Conservation (phyloP, 1,140 invertebrate genomes). For the Ylistrum balloti region DNA sequence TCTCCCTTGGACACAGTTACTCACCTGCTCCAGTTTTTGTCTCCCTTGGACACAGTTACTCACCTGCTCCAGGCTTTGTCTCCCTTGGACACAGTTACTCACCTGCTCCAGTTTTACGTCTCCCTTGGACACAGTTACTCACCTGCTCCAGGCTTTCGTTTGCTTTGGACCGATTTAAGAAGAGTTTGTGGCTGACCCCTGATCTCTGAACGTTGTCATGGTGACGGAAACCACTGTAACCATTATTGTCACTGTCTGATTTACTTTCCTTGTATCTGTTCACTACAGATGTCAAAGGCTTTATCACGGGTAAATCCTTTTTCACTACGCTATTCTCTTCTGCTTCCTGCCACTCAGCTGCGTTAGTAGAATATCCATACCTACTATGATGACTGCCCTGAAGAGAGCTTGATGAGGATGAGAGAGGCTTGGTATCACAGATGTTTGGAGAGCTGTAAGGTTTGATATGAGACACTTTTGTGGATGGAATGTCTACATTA, state of each 20-base stretch:
- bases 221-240: background rate
- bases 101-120: background rate
- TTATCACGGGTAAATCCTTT: background rate
- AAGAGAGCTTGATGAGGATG: background rate
- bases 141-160: background rate
- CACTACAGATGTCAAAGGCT: background rate
- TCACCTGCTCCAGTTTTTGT: too few relatives aligned
- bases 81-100: background rate
- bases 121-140: background rate
- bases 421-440: conserved; percentile 50
- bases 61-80: too few relatives aligned
- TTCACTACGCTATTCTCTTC: background rate
- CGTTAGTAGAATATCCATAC: background rate
- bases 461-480: conserved; percentile 49
- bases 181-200: background rate
- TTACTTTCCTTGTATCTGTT: background rate
- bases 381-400: background rate
- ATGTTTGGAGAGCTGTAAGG: conserved; percentile 51
- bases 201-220: background rate
- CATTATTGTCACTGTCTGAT: conserved; percentile 5
- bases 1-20: too few relatives aligned
- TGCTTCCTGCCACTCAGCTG: background rate
- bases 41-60: too few relatives aligned
- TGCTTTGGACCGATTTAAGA: background rate
- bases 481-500: background rate